Conservation (phyloP, 1,140 invertebrate genomes). For the Drosophila eugracilis region DNA sequence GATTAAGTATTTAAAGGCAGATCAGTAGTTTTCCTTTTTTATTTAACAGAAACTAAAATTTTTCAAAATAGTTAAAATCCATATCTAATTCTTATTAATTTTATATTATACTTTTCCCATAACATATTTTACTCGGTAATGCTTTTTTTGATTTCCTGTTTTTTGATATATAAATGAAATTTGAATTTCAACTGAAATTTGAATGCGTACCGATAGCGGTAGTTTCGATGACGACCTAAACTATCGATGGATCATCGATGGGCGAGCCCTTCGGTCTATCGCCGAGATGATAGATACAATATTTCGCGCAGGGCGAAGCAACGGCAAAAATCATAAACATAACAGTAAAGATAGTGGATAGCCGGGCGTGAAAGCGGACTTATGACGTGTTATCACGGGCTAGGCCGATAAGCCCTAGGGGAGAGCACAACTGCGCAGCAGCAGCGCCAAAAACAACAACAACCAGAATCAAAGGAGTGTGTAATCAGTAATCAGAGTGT, state of each 20-base stretch:
- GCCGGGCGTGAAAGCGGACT: conserved; percentile 23
- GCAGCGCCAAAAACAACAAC: conserved; percentile 30
- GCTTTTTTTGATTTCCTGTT: not conserved
- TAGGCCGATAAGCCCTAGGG: not conserved
- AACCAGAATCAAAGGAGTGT: conserved; percentile 6
- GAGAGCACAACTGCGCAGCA: conserved; percentile 31
- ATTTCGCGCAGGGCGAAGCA: not conserved
- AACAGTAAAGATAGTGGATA: conserved; percentile 39
- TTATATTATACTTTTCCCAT: not conserved
- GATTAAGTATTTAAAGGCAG: not conserved
- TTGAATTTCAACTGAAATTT: conserved; percentile 2
- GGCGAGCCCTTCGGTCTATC: not conserved
- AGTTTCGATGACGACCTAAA: not conserved
- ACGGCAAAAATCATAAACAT: conserved; percentile 22
- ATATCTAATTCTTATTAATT: not conserved
- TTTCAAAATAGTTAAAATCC: not conserved
- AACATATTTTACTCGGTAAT: too few relatives aligned
- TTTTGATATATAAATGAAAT: not conserved
- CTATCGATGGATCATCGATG: conserved; percentile 21
- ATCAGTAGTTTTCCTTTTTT: not conserved
- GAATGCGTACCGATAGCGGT: not conserved
- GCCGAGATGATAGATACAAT: not conserved
- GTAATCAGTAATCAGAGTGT: conserved; percentile 23
- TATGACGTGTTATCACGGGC: conserved; percentile 26
- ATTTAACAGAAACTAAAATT: not conserved